Evolutionary conservation across 2,797 vertebrate species (phyloP).

Genomic region (Gymnocypris eckloni): DNA sequence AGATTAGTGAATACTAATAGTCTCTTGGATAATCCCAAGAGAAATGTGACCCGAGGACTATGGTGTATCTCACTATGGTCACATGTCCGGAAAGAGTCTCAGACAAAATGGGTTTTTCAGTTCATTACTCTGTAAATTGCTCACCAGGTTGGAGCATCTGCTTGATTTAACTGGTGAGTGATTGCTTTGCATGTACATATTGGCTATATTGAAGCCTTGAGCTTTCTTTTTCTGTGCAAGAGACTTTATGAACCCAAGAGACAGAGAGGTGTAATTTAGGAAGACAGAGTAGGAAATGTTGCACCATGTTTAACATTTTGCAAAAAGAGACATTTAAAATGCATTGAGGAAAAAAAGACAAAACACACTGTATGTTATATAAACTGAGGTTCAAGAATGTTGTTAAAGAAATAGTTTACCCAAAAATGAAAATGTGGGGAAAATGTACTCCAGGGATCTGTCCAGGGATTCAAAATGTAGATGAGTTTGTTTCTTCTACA

Average conservation of each 20-base stretch:
- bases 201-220: slow-evolving; percentile 5
- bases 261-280: slow-evolving; percentile 17
- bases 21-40: neutral
- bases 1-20: neutral
- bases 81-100: slow-evolving; percentile 32
- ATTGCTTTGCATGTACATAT: slow-evolving; percentile 34
- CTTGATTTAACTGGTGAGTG: slow-evolving; percentile 49
- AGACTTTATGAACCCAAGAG: slow-evolving; percentile 9
- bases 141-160: slow-evolving; percentile 44
- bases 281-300: neutral
- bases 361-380: neutral
- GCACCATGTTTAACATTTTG: neutral
- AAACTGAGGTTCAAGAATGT: neutral
- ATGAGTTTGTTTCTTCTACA: neutral
- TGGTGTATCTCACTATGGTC: slow-evolving; percentile 17
- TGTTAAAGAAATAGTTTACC: neutral
- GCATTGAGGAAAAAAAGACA: neutral
- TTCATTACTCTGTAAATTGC: slow-evolving; percentile 51
- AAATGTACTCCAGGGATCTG: neutral
- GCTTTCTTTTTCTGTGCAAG: neutral
- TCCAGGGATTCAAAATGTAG: neutral
- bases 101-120: slow-evolving; percentile 46
- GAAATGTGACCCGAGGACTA: slow-evolving; percentile 10
- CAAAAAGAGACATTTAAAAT: neutral
- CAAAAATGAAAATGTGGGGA: neutral